Base-by-base conservation (phyloP, 2,113 vertebrate species). In the Dicaeum eximium region DNA sequence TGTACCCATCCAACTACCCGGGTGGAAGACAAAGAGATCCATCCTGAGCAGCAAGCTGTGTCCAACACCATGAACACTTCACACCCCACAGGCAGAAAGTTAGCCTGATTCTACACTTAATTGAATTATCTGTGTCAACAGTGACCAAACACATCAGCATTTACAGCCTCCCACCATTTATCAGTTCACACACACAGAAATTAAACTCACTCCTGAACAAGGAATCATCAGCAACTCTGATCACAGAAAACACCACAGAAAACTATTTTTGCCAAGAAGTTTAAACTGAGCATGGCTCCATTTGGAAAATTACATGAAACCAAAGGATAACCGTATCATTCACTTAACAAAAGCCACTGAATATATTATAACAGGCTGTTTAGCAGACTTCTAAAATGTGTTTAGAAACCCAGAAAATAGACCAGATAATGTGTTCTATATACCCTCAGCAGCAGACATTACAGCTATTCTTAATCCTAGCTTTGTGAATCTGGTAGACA, bases 391-490 rank as follows among this genome's bases (percentile, higher is more conserved):
- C 35, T 77, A 23, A 65, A 89, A 28, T 11, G 50, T 11, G 23
- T 66, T 30, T 53, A 77, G 61, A 85, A 91, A 84, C 30, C 50
- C 57, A 87, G 62, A 77, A 87, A 91, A 84, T 2, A 83, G 6
- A 64, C 35, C 3, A 1, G 71, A 50, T 78, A 83, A 91, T 2
- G 12, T 47, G 86, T 25, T 88, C 45, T 45, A 8, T 47, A 44
- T 17, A 45, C 27, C 38, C 61, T 70, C 74, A 75, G 73, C 65
- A 74, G 51, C 2, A 86, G 67, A 80, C 1, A 0, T 72, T 84
- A 66, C 77, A 90, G 66, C 58, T 22, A 7, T 44, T 92, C 86
- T 69, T 96, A 96, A 96, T 96, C 90, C 95, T 31, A 62, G 80
- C 78, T 90, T 93, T 96, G 91, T 94, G 74, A 92, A 47, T 53